Conservation (phyloP, 2,888 invertebrate genomes). For the Acleris literana region DNA sequence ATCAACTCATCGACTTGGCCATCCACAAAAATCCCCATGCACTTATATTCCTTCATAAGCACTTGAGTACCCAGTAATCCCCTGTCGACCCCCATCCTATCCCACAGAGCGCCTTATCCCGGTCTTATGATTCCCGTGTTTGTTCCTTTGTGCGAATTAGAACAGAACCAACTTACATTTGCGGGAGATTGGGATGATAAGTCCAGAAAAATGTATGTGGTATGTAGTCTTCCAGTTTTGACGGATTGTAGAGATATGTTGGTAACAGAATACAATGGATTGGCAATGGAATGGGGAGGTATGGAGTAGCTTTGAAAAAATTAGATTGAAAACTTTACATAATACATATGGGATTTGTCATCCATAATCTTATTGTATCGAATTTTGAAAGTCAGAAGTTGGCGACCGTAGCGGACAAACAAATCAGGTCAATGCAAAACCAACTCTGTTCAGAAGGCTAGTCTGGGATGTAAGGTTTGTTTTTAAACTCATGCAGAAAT, state of each 20-base stretch:
- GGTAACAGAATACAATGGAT: constrained; percentile 15
- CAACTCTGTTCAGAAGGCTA: too few species aligned
- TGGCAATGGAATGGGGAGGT: neutral
- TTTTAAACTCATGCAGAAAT: too few species aligned
- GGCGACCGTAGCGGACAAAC: too few species aligned
- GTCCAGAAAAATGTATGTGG: neutral
- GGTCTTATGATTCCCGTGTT: constrained; percentile 24
- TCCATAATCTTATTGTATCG: too few species aligned
- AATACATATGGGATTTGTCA: too few species aligned
- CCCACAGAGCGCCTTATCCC: constrained; percentile 14
- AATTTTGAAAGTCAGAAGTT: too few species aligned
- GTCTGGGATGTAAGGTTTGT: too few species aligned
- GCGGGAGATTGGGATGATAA: neutral
- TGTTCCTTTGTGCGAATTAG: constrained; percentile 26
- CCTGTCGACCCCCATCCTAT: constrained; percentile 23
- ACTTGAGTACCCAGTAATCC: constrained; percentile 19
- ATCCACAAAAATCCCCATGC: neutral
- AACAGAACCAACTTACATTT: constrained; percentile 17
- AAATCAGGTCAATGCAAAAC: too few species aligned
- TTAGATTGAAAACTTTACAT: too few species aligned
- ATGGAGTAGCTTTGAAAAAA: neutral
- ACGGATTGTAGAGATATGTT: constrained; percentile 16
- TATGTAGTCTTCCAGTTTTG: neutral
- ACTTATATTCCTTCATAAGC: constrained; percentile 1
- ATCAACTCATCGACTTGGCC: too few species aligned